phyloP scores from a whole-genome alignment of 2,888 invertebrate genomes.

The Xestobium rufovillosum region DNA sequence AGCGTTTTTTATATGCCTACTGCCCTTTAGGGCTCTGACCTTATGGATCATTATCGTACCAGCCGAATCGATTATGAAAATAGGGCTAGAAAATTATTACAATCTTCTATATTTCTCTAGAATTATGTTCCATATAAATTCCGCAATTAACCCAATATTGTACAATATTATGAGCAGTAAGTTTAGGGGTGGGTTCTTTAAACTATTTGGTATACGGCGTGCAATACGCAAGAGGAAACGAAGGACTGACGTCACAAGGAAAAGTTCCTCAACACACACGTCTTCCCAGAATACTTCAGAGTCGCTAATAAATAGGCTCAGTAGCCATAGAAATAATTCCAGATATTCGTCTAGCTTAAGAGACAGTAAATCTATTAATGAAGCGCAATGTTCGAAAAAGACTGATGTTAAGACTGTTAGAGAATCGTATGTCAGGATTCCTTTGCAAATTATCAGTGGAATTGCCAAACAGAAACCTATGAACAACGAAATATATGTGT shows the following conservation, averaged over 20 bases:
- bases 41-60: constrained; percentile 80
- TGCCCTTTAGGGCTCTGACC: constrained; percentile 83
- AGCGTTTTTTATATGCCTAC: constrained; percentile 82
- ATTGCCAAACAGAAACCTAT: constrained; percentile 29
- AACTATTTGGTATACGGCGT: constrained; percentile 49
- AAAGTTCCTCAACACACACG: constrained; percentile 55
- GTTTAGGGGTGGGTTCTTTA: constrained; percentile 74
- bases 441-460: constrained; percentile 29
- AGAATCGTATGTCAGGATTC: constrained; percentile 35
- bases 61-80: constrained; percentile 50
- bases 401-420: constrained; percentile 19
- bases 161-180: constrained; percentile 91
- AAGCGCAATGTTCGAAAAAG: background rate
- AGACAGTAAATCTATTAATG: background rate
- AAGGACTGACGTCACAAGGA: constrained; percentile 50
- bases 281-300: constrained; percentile 56
- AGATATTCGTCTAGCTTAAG: too few relatives aligned
- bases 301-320: constrained; percentile 56
- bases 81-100: constrained; percentile 72
- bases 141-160: constrained; percentile 84
- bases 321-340: constrained; percentile 44
- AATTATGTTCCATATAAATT: constrained; percentile 83
- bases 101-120: constrained; percentile 78
- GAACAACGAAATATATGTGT: constrained; percentile 36
- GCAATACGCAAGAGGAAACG: constrained; percentile 35